Evolutionary conservation across 2,113 vertebrate species (phyloP).

Genomic region (Proterorhinus semilunaris): DNA sequence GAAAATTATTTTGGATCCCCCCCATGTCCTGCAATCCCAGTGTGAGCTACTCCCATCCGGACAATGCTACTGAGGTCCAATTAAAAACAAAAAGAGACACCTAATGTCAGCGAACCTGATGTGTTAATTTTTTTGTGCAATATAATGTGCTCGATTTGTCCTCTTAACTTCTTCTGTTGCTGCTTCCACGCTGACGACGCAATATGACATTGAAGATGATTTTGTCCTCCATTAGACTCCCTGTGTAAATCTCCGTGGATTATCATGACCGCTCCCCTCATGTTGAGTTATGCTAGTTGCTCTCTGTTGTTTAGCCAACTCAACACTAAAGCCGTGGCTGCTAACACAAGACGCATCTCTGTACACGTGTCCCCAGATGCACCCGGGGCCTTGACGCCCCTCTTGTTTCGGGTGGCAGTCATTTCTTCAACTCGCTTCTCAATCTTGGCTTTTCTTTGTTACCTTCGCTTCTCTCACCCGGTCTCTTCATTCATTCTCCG

Average conservation of each 20-base stretch:
- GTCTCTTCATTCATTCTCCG: constrained; percentile 44
- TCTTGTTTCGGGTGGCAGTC: constrained; percentile 38
- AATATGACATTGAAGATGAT: not conserved
- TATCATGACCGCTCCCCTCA: not conserved
- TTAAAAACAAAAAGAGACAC: too few relatives aligned
- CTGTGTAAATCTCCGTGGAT: constrained; percentile 2
- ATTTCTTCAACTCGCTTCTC: constrained; percentile 22
- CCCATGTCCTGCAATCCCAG: too few relatives aligned
- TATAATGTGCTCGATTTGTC: not conserved
- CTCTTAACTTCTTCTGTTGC: not conserved
- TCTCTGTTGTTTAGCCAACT: not conserved
- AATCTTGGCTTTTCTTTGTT: not conserved
- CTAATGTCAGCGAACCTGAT: too few relatives aligned
- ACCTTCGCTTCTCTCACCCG: constrained; percentile 40
- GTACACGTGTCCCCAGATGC: constrained; percentile 5
- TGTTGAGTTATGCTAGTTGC: constrained; percentile 1
- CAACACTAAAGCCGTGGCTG: constrained; percentile 12
- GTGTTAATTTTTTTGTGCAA: too few relatives aligned
- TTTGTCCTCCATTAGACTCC: not conserved
- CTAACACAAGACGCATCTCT: not conserved
- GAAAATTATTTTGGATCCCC: too few relatives aligned
- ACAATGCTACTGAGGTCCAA: too few relatives aligned
- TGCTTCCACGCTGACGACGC: not conserved
- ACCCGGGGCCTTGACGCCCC: constrained; percentile 16
- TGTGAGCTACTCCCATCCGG: too few relatives aligned